Percentiles rank a stretch among this genome's conserved stretches.
Conservation (phyloP, 1,140 invertebrate species). For the Drosophila auraria region DNA sequence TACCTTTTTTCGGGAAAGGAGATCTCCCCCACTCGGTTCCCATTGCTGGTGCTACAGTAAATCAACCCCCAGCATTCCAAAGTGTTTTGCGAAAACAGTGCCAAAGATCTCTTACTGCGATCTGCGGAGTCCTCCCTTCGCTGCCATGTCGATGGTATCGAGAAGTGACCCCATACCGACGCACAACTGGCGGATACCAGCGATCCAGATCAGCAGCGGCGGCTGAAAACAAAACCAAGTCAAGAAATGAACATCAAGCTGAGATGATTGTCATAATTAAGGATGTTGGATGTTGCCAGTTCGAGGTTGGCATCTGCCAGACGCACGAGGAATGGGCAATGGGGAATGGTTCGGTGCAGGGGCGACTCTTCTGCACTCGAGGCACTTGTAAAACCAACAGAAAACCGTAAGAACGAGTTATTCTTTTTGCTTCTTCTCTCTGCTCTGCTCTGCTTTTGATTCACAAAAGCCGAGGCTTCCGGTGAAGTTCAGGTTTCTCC, state of each 20-base stretch:
- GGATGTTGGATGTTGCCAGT: constrained; percentile 67
- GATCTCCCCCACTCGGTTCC: constrained; percentile 40
- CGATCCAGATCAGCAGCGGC: constrained; percentile 63
- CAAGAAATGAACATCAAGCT: constrained; percentile 67
- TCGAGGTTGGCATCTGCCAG: constrained; percentile 68
- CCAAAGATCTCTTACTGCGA: constrained; percentile 56
- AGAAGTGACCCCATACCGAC: constrained; percentile 44
- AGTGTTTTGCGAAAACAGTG: constrained; percentile 66
- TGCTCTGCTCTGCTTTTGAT: constrained; percentile 45
- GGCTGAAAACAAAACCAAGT: constrained; percentile 40
- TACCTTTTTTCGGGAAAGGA: constrained; percentile 1
- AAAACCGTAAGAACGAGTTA: constrained; percentile 81
- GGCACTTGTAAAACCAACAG: constrained; percentile 76
- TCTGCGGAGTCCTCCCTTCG: constrained; percentile 14
- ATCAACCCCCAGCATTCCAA: constrained; percentile 61
- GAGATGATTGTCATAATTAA: constrained; percentile 83
- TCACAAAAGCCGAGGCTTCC: constrained; percentile 69
- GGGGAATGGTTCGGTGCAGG: not conserved
- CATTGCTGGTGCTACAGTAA: constrained; percentile 31
- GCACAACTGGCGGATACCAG: constrained; percentile 45
- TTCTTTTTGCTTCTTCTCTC: not conserved
- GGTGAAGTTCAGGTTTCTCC: constrained; percentile 66
- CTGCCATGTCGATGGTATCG: constrained; percentile 51
- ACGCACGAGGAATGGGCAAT: constrained; percentile 23
- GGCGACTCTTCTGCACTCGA: constrained; percentile 39